phyloP scores from a whole-genome alignment of 1,140 invertebrate genomes.

The Drosophila lini region DNA sequence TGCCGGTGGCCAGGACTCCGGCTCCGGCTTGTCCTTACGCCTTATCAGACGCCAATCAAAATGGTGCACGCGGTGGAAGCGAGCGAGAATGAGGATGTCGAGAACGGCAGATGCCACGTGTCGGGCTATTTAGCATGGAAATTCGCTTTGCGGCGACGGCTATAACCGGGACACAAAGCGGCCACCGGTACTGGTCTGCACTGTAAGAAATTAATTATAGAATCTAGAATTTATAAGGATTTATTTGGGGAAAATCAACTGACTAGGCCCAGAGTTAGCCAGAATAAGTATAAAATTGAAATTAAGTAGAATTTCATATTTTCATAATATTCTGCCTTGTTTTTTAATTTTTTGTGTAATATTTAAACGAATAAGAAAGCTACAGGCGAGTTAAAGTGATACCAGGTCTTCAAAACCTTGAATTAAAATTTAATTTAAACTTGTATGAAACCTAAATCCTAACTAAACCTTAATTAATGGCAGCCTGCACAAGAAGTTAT shows the following conservation, averaged over 20 bases:
- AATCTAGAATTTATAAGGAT: background rate
- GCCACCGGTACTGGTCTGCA: conserved; percentile 13
- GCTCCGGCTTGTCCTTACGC: conserved; percentile 31
- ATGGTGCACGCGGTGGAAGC: conserved; percentile 44
- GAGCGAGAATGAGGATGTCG: conserved; percentile 21
- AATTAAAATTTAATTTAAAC: background rate
- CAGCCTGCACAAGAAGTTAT: background rate
- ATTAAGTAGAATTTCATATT: no score
- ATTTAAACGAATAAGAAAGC: no score
- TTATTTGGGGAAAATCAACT: background rate
- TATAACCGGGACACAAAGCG: conserved; percentile 52
- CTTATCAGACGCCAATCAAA: conserved; percentile 61
- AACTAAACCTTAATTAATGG: background rate
- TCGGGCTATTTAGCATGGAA: conserved; percentile 63
- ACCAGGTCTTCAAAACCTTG: background rate
- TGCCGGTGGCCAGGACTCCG: conserved; percentile 21
- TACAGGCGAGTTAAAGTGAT: no score
- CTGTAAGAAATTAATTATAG: conserved; percentile 8
- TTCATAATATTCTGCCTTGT: no score
- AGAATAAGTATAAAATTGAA: no score
- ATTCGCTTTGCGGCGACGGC: conserved; percentile 38
- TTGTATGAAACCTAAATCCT: background rate
- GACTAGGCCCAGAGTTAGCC: background rate
- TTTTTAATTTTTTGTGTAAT: no score
- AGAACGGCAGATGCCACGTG: conserved; percentile 54